phyloP scores from a whole-genome alignment of 2,113 vertebrate genomes.

The Malaclemys terrapin region DNA sequence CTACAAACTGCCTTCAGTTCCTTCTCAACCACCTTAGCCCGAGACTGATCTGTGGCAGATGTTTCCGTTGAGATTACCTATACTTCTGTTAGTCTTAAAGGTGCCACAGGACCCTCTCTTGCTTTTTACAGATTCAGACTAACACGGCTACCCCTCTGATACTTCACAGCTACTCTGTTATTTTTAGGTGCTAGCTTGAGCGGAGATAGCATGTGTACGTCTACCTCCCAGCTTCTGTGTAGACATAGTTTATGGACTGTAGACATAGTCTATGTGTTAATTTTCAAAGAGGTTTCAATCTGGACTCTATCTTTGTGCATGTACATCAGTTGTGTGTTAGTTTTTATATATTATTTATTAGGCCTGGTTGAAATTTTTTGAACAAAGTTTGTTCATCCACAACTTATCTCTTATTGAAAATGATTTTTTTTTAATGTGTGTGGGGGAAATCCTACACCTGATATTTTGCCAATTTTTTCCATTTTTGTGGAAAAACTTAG shows the following conservation, averaged over 20 bases:
- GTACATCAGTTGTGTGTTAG: accelerated
- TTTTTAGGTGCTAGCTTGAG: not conserved
- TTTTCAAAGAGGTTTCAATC: not conserved
- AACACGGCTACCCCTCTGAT: too few species aligned
- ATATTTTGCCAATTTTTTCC: not conserved
- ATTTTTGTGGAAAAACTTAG: not conserved
- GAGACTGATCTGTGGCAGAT: too few species aligned
- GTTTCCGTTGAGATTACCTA: too few species aligned
- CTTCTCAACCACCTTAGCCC: too few species aligned
- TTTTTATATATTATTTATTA: not conserved
- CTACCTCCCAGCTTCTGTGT: not conserved
- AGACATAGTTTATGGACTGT: not conserved
- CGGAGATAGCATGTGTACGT: not conserved
- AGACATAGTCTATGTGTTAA: not conserved
- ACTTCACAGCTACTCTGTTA: not conserved
- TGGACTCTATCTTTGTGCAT: not conserved
- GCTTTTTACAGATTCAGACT: too few species aligned
- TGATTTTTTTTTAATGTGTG: not conserved
- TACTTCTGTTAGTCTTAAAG: too few species aligned
- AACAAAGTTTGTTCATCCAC: not conserved
- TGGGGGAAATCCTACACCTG: not conserved
- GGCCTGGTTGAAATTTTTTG: not conserved
- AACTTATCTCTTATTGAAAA: not conserved
- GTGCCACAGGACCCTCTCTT: too few species aligned
- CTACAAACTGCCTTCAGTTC: too few species aligned